Percentiles rank a stretch among this genome's conserved stretches.
These are phyloP conservation scores for Setophaga coronata DNA, from an alignment of 2,113 vertebrate species.

Conservation along the genomic window DNA sequence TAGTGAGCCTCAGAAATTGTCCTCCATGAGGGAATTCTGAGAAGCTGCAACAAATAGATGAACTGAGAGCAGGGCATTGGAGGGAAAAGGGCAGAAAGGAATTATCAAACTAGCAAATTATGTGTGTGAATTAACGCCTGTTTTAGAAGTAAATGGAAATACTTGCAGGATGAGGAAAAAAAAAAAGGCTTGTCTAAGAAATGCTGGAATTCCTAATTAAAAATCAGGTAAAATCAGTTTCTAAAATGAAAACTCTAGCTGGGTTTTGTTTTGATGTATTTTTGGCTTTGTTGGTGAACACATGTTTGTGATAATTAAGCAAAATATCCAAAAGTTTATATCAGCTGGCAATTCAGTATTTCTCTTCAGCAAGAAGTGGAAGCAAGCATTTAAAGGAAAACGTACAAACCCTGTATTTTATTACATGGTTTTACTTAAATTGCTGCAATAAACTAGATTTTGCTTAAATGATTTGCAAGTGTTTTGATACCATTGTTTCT, in stretches of 20 bases:
- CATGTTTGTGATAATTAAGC: not conserved
- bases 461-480: constrained; percentile 37
- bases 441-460: constrained; percentile 27
- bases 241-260: not conserved
- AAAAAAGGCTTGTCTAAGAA: not conserved
- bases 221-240: not conserved
- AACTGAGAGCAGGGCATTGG: not conserved
- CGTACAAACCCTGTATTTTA: constrained; percentile 2
- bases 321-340: not conserved
- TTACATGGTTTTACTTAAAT: not conserved
- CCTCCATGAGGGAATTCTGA: constrained; percentile 33
- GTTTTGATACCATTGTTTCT: constrained; percentile 62
- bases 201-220: not conserved
- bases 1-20: constrained; percentile 30
- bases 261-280: not conserved
- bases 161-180: not conserved
- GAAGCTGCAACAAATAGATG: constrained; percentile 16
- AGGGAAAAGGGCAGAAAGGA: not conserved
- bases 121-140: not conserved
- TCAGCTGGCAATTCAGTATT: constrained; percentile 12
- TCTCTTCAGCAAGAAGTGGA: not conserved
- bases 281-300: not conserved
- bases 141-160: constrained; percentile 14
- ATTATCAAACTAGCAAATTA: not conserved
- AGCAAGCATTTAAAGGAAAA: constrained; percentile 28